A percentile compares a stretch with the other conserved stretches of the same genome.
These are phyloP conservation scores for Ophioninae sp. DNA, from an alignment of 2,888 invertebrate genomes.

Conservation along the genomic window DNA sequence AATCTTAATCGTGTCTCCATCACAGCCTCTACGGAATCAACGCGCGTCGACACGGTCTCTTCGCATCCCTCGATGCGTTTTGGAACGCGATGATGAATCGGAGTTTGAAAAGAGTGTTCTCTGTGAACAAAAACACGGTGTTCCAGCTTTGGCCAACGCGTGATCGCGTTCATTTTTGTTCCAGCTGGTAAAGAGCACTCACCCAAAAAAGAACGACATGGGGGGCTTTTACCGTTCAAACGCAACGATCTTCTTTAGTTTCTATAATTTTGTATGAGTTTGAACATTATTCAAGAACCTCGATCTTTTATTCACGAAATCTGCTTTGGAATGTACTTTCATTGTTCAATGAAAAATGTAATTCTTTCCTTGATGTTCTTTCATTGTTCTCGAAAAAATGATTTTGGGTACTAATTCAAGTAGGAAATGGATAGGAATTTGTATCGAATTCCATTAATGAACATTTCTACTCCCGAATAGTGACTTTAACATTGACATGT, in stretches of 20 bases:
- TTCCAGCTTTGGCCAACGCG: neutral
- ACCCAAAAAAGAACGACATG: neutral
- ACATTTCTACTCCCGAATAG: too few relatives aligned
- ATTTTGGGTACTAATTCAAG: too few relatives aligned
- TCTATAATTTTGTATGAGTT: too few relatives aligned
- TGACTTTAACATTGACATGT: neutral
- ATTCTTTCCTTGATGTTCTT: too few relatives aligned
- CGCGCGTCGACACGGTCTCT: conserved; percentile 16
- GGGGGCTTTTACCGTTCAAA: neutral
- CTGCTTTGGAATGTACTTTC: too few relatives aligned
- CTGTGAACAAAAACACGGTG: neutral
- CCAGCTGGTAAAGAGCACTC: neutral
- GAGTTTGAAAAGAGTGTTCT: neutral
- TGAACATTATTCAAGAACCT: too few relatives aligned
- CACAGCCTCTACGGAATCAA: conserved; percentile 13
- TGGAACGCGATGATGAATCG: conserved; percentile 12
- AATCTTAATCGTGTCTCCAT: conserved; percentile 49
- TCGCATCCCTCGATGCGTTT: conserved; percentile 14
- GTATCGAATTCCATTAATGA: too few relatives aligned
- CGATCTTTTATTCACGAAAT: too few relatives aligned
- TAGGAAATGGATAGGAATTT: too few relatives aligned
- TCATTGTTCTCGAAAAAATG: too few relatives aligned
- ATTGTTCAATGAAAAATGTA: too few relatives aligned
- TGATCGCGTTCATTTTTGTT: neutral
- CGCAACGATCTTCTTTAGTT: neutral